Conservation (phyloP, 2,888 invertebrate genomes). For the Agrilus cyanescens region DNA sequence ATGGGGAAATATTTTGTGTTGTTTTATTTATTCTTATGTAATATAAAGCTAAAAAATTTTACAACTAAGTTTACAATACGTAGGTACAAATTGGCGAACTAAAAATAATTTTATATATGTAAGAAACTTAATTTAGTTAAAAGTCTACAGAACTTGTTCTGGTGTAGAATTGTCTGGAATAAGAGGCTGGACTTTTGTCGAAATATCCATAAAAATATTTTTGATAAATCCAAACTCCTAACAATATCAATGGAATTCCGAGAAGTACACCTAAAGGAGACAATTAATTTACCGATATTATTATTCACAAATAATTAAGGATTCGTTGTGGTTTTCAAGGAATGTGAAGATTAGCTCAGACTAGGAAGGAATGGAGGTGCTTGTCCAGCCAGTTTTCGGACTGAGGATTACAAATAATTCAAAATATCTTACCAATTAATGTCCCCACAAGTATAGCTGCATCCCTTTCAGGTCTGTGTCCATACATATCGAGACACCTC, state of each 20-base stretch:
- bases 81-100: too few relatives aligned
- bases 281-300: not conserved
- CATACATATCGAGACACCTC: slow-evolving; percentile 55
- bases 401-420: too few relatives aligned
- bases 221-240: slow-evolving; percentile 47
- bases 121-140: slow-evolving; percentile 2
- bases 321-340: not conserved
- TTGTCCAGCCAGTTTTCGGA: too few relatives aligned
- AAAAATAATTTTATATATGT: too few relatives aligned
- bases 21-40: not conserved
- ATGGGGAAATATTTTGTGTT: not conserved
- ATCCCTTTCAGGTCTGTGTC: slow-evolving; percentile 53
- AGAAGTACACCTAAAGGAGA: slow-evolving; percentile 46
- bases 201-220: slow-evolving; percentile 51
- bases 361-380: too few relatives aligned
- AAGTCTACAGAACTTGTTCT: slow-evolving; percentile 10
- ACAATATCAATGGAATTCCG: slow-evolving; percentile 54
- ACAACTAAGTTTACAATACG: too few relatives aligned
- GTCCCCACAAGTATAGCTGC: slow-evolving; percentile 57
- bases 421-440: slow-evolving; percentile 49
- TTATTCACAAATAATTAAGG: slow-evolving; percentile 1
- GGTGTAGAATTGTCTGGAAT: slow-evolving; percentile 60
- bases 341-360: not conserved
- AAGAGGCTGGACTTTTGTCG: slow-evolving; percentile 45
- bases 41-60: not conserved